These are phyloP conservation scores for Pissodes strobi DNA, from an alignment of 1,140 invertebrate species.

Conservation along the genomic window DNA sequence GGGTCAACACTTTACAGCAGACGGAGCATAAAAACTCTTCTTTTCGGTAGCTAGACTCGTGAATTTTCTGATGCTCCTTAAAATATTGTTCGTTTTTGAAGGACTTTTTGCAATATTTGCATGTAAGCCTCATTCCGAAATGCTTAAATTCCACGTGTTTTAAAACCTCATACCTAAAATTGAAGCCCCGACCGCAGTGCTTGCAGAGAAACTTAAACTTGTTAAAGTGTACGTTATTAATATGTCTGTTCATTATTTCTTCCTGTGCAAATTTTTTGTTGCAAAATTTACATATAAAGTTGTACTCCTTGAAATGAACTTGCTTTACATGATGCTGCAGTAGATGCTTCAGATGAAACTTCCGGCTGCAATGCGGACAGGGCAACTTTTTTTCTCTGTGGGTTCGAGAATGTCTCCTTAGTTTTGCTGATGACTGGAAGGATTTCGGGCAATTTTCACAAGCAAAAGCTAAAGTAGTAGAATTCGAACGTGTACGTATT, in stretches of 20 bases:
- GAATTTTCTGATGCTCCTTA: conserved; percentile 35
- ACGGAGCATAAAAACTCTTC: conserved; percentile 24
- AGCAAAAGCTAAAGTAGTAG: too few relatives aligned
- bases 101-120: conserved; percentile 39
- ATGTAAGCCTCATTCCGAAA: conserved; percentile 26
- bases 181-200: conserved; percentile 24
- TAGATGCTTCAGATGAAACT: conserved; percentile 18
- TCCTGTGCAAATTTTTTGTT: conserved; percentile 18
- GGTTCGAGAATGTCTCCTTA: conserved; percentile 14
- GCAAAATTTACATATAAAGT: conserved; percentile 17
- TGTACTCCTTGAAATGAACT: conserved; percentile 31
- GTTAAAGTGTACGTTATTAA: conserved; percentile 28
- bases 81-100: conserved; percentile 40
- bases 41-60: conserved; percentile 33
- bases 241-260: conserved; percentile 16
- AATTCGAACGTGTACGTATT: too few relatives aligned
- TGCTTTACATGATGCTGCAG: conserved; percentile 13
- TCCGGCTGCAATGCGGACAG: conserved; percentile 12
- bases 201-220: conserved; percentile 17
- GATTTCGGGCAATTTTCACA: conserved; percentile 14
- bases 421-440: not conserved
- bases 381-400: conserved; percentile 20
- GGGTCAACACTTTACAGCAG: conserved; percentile 32
- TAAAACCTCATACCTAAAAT: conserved; percentile 5
- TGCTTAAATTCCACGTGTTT: conserved; percentile 24